Evolutionary conservation across 30 jellyfish, hydroid and myxozoan species (phyloP), one percentile per base, ranked within the genome.

Genomic region (Mastigias papua): DNA sequence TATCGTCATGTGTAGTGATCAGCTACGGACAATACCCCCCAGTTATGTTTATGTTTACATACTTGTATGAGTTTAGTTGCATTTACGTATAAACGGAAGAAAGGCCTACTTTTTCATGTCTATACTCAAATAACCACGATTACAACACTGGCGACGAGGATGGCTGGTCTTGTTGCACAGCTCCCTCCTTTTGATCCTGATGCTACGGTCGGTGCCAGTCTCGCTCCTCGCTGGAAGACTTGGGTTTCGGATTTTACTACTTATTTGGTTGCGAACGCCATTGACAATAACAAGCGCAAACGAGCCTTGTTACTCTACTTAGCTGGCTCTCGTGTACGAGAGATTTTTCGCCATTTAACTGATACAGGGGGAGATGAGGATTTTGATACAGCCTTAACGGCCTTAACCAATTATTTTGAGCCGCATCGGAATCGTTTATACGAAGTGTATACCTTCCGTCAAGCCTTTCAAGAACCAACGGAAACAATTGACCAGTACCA

Each of bases 261-360:
- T 28, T 77, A 15, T 57, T 63, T 77, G n/a, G 64, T 57, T 5
- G 88, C 78, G 6, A 54, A 26, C n/a, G 60, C 49, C 51, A 34
- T 77, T 4, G 51, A 74, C 22, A 62, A 77, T 29, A 28, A 29
- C 16, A 58, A 54, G 25, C 88, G 60, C 26, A 77, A 77, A 57
- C 88, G 78, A 21, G 88, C 88, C 29, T 77, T 77, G 30, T 75
- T 77, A 22, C 72, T 77, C 23, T 77, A 49, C 51, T 77, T 17
- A 31, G 88, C 88, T 77, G 88, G 88, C 73, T 17, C 49, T 23
- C 26, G 73, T 20, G 72, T 70, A 22, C 34, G 92, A 28, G 92
- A 82, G 6, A 82, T 82, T 19, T 82, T 82, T 66, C 85, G 87
- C 16, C 92, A 82, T 33, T 54, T 68, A 57, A 76, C 92, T 21